Percentiles rank a stretch among this genome's conserved stretches.
phyloP scores from a whole-genome alignment of 2,888 invertebrate species.

The Amiota mariae region DNA sequence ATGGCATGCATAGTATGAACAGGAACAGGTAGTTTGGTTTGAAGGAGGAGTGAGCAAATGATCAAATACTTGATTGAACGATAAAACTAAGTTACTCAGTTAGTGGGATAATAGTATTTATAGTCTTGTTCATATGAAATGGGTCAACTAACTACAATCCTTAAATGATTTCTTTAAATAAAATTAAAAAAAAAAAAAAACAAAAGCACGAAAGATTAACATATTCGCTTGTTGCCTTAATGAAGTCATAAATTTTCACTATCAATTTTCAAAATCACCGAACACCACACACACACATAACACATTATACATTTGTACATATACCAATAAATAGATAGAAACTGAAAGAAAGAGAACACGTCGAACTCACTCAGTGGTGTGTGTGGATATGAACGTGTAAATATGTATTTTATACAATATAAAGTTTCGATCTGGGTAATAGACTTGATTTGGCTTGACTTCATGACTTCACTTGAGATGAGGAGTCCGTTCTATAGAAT shows the following conservation, averaged over 20 bases:
- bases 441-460: no score
- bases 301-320: no score
- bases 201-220: conserved; percentile 36
- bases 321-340: no score
- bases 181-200: conserved; percentile 8
- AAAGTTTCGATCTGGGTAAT: no score
- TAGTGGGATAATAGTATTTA: conserved; percentile 27
- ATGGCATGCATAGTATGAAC: no score
- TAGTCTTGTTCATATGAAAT: conserved; percentile 63
- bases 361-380: no score
- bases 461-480: no score
- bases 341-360: no score
- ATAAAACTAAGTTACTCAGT: conserved; percentile 25
- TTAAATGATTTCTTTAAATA: conserved; percentile 23
- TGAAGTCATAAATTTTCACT: conserved; percentile 67
- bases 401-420: no score
- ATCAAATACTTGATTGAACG: not conserved
- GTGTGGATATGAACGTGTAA: no score
- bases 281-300: not conserved
- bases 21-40: no score
- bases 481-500: conserved; percentile 16
- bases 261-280: conserved; percentile 41
- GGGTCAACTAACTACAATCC: conserved; percentile 58
- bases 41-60: no score
- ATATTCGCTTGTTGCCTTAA: conserved; percentile 68